These are phyloP conservation scores for Phataginus tricuspis DNA, from an alignment of 2,797 vertebrate genomes.

Conservation along the genomic window DNA sequence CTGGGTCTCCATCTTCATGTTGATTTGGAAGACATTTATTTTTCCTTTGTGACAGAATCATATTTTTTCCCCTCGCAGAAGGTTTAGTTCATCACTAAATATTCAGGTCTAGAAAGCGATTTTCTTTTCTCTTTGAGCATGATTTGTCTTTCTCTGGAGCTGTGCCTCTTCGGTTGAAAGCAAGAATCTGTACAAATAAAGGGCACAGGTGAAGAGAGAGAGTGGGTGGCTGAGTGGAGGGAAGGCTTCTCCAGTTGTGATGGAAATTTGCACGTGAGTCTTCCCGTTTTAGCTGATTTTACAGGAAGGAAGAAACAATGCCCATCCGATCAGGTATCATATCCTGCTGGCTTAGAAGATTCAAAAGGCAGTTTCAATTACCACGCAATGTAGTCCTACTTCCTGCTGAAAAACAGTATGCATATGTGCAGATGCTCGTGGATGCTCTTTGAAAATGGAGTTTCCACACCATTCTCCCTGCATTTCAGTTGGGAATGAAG, in stretches of 20 bases:
- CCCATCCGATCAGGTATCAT: conserved; percentile 51
- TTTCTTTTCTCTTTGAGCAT: conserved; percentile 75
- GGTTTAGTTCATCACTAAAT: conserved; percentile 79
- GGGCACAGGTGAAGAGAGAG: conserved; percentile 51
- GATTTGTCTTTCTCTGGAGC: conserved; percentile 76
- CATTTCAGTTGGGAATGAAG: neutral
- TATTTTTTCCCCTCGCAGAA: conserved; percentile 70
- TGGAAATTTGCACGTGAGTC: conserved; percentile 69
- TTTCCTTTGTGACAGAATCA: conserved; percentile 74
- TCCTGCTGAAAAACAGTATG: conserved; percentile 44
- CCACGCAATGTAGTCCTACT: neutral
- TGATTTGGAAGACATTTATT: conserved; percentile 78
- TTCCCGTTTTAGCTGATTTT: conserved; percentile 67
- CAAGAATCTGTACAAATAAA: conserved; percentile 68
- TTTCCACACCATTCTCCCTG: neutral
- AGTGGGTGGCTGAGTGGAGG: neutral
- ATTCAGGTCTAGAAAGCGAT: conserved; percentile 78
- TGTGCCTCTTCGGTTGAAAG: conserved; percentile 61
- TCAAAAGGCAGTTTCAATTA: conserved; percentile 52
- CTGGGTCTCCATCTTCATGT: conserved; percentile 76
- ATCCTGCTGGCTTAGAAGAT: conserved; percentile 60
- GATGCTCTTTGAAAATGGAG: neutral
- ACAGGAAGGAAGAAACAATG: conserved; percentile 64
- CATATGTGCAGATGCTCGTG: neutral
- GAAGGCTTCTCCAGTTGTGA: conserved; percentile 55